Conservation (phyloP, 2,888 invertebrate species). For the Pollenia labialis region DNA sequence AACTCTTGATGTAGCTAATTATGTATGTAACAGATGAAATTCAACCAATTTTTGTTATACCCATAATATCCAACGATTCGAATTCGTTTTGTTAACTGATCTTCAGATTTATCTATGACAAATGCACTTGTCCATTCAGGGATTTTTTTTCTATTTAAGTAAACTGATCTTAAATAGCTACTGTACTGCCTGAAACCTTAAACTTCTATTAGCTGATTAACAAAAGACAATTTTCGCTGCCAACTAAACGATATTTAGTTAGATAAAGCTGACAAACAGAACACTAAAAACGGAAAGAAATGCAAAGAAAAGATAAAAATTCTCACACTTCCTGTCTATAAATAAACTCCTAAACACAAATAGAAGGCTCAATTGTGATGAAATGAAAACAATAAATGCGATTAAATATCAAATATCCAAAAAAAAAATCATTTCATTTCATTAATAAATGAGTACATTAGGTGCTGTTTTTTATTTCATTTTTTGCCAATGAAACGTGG, state of each 20-base stretch:
- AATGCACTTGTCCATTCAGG: constrained; percentile 60
- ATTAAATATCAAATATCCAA: constrained; percentile 67
- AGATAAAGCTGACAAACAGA: constrained; percentile 13
- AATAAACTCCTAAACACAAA: constrained; percentile 11
- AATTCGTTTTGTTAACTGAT: background rate
- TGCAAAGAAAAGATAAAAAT: constrained; percentile 56
- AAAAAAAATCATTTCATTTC: constrained; percentile 32
- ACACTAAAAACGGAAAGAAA: constrained; percentile 66
- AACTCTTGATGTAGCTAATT: background rate
- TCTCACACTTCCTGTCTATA: constrained; percentile 71
- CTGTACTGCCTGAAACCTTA: constrained; percentile 51
- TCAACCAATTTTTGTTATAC: background rate
- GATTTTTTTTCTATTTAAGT: background rate
- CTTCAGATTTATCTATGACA: background rate
- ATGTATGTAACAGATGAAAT: background rate
- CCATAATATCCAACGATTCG: background rate
- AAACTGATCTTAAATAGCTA: constrained; percentile 51
- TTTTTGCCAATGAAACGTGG: constrained; percentile 61
- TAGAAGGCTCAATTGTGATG: constrained; percentile 26
- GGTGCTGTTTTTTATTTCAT: constrained; percentile 39
- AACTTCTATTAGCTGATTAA: constrained; percentile 70
- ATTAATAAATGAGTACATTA: constrained; percentile 56
- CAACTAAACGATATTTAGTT: constrained; percentile 37
- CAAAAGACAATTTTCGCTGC: constrained; percentile 50
- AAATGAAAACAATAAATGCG: constrained; percentile 40